Base-by-base conservation (phyloP, 1,140 invertebrate genomes). In the Drosophila truncata region DNA sequence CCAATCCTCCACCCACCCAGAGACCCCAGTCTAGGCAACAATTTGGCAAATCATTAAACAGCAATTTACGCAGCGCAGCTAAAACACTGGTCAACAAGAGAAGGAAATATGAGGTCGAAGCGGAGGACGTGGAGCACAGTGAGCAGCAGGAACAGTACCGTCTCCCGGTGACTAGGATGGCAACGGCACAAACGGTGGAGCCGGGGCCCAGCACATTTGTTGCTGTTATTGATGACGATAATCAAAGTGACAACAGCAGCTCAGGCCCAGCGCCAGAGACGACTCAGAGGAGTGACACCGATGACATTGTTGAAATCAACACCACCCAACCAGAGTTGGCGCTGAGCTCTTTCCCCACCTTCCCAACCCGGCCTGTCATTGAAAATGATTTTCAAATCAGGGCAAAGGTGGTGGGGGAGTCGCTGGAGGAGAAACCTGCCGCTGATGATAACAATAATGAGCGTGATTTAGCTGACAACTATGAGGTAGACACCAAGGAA, bases 321-420 rank as follows among this genome's bases (percentile, higher is more conserved):
- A 91, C 59, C 62, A 69, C 59, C 58, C 58, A 63, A 37, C 37
- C 64, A 47, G 47, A 67, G 31, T 13, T 57, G 13, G 29, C 54
- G 20, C 52, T 27, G 31, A 39, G 52, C 54, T 60, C 70, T 23
- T 33, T 50, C n/a, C 13, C 29, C 52, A n/a, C 52, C 25, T 11
- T 27, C 20, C 14, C 44, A 35, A 25, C 70, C 66, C 65, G 39
- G 73, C 23, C 74, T 59, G 64, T 78, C 78, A 61, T 66, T 77
- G 83, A 84, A 88, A 88, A 92, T 83, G 77, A 91, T 92, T 88
- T 88, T 92, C 72, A 92, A 88, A 92, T 91, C 83, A 92, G 78
- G 67, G 46, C 49, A 13, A 61, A 49, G 20, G 57, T 41, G 47
- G 31, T 50, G 29, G 16, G 23, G 33, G 25, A 67, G 44, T 23